Percentiles rank a stretch among this genome's conserved stretches.
These are phyloP conservation scores for Myathropa florea DNA, from an alignment of 2,888 invertebrate genomes.

Conservation along the genomic window DNA sequence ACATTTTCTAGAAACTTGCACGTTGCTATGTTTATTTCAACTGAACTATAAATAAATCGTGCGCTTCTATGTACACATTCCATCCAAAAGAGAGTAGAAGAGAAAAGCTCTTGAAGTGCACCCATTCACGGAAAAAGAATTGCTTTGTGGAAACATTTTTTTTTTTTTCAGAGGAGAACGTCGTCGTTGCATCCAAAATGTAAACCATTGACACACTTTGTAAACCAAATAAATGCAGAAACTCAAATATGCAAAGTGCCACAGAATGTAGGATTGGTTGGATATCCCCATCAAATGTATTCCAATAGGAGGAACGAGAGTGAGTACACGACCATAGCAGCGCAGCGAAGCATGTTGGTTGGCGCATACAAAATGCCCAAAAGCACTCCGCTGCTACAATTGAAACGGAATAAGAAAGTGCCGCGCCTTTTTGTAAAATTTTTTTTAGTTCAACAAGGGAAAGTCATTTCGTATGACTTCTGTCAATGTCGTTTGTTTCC, in stretches of 20 bases:
- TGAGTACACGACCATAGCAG: constrained; percentile 1
- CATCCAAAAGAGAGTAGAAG: background rate
- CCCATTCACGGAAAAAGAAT: background rate
- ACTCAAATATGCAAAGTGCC: constrained; percentile 31
- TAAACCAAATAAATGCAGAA: constrained; percentile 21
- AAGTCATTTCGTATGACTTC: constrained; percentile 3
- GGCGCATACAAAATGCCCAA: constrained; percentile 19
- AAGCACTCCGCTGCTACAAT: constrained; percentile 21
- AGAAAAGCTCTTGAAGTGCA: background rate
- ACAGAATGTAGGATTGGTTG: constrained; percentile 15
- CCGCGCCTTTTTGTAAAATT: constrained; percentile 19
- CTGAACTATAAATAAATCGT: background rate
- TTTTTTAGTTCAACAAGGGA: constrained; percentile 6
- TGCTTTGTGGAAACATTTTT: background rate
- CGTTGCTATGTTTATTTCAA: background rate
- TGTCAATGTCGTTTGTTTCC: constrained; percentile 1
- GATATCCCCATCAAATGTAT: constrained; percentile 16
- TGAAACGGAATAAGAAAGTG: constrained; percentile 44
- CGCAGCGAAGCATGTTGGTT: background rate
- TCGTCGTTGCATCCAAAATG: constrained; percentile 15
- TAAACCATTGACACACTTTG: constrained; percentile 32
- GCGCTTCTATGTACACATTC: background rate
- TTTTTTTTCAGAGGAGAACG: background rate
- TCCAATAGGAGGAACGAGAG: constrained; percentile 4
- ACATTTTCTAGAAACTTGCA: background rate